These are phyloP conservation scores for Achlya flavicornis DNA, from an alignment of 2,888 invertebrate genomes.

Conservation along the genomic window DNA sequence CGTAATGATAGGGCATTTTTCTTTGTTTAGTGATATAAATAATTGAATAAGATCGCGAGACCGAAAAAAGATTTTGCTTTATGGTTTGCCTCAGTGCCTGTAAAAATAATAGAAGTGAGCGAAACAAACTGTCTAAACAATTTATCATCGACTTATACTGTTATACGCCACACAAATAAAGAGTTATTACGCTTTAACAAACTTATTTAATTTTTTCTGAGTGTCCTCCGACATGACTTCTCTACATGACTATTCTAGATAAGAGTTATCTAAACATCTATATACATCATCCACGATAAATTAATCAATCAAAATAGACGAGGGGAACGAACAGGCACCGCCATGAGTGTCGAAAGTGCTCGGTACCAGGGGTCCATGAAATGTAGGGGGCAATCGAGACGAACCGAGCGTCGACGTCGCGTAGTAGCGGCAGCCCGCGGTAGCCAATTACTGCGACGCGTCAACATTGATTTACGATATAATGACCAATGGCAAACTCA, in stretches of 20 bases:
- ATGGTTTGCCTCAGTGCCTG: not conserved
- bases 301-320: constrained; percentile 1
- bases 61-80: not conserved
- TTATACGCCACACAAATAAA: too few relatives aligned
- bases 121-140: too few relatives aligned
- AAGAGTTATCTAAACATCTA: constrained; percentile 13
- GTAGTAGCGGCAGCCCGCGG: constrained; percentile 38
- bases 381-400: constrained; percentile 56
- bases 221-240: too few relatives aligned
- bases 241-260: too few relatives aligned
- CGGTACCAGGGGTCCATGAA: constrained; percentile 63
- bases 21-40: constrained; percentile 1
- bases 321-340: constrained; percentile 29
- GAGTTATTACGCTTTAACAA: too few relatives aligned
- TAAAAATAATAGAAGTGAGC: too few relatives aligned
- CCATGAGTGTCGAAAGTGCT: constrained; percentile 48
- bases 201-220: too few relatives aligned
- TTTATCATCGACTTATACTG: too few relatives aligned
- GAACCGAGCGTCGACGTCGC: constrained; percentile 1
- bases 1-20: constrained; percentile 13
- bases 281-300: constrained; percentile 22
- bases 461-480: constrained; percentile 80
- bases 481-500: constrained; percentile 60
- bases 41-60: not conserved
- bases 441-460: constrained; percentile 73